Percentiles rank a stretch among this genome's conserved stretches.
Evolutionary conservation across 2,113 vertebrate species (phyloP).

Genomic region (Poecile atricapillus): DNA sequence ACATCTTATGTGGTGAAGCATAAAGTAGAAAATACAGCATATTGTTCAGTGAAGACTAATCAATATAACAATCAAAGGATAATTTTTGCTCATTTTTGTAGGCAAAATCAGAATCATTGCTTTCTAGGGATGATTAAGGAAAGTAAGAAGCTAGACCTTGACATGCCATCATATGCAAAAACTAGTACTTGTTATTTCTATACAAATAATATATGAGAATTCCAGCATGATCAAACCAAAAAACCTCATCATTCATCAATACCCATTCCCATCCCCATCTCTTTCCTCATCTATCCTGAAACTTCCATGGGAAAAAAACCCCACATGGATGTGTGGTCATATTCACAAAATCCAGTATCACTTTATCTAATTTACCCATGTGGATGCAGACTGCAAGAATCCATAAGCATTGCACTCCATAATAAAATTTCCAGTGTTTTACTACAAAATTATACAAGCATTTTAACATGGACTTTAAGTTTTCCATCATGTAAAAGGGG

Average conservation of each 20-base stretch:
- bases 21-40: background rate
- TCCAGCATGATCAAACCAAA: background rate
- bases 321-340: no score
- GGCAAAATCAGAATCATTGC: background rate
- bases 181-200: background rate
- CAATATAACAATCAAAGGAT: background rate
- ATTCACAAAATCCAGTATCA: background rate
- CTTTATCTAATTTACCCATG: background rate
- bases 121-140: background rate
- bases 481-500: background rate
- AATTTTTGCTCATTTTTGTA: background rate
- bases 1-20: background rate
- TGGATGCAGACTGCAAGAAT: fast-evolving
- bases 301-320: fast-evolving
- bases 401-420: background rate
- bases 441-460: fast-evolving
- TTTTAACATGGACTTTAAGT: background rate
- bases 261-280: background rate
- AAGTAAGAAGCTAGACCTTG: background rate
- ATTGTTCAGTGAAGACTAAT: background rate
- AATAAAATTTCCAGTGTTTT: background rate
- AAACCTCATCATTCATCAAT: background rate
- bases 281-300: background rate
- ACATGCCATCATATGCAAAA: background rate
- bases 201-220: background rate